Evolutionary conservation across 2,113 vertebrate species (phyloP).

Genomic region (Sorex fumeus): DNA sequence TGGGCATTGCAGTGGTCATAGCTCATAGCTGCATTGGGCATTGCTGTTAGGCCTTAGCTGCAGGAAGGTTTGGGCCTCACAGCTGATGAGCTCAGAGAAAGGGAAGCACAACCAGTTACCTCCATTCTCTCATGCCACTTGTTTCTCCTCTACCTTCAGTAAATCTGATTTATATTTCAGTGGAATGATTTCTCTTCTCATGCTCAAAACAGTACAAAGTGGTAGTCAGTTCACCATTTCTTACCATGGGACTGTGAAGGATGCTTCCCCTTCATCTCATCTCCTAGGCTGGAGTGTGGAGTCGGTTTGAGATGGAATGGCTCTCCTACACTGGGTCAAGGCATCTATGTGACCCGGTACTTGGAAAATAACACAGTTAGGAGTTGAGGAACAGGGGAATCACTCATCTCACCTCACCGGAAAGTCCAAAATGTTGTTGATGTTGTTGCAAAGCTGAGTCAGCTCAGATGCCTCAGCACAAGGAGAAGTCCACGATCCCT

Average conservation of each 20-base stretch:
- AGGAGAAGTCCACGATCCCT: background rate
- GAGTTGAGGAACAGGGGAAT: background rate
- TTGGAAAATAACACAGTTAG: background rate
- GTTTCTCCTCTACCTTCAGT: background rate
- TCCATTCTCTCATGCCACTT: background rate
- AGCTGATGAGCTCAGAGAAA: background rate
- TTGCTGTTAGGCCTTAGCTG: background rate
- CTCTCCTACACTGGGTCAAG: background rate
- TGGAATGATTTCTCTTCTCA: constrained; percentile 37
- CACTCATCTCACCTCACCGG: background rate
- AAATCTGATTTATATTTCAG: background rate
- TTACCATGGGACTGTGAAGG: background rate
- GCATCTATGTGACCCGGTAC: background rate
- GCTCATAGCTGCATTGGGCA: no score
- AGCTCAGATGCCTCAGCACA: constrained; percentile 6
- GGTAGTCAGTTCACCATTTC: background rate
- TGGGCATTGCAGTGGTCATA: no score
- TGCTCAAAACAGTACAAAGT: background rate
- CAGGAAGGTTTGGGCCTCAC: background rate
- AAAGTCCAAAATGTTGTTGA: background rate
- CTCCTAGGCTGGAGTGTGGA: background rate
- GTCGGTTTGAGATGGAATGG: background rate
- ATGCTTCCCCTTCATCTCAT: background rate
- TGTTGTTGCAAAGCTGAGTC: background rate
- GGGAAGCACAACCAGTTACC: background rate